Evolutionary conservation across 2,113 vertebrate species (phyloP).

Genomic region (Elgaria multicarinata): DNA sequence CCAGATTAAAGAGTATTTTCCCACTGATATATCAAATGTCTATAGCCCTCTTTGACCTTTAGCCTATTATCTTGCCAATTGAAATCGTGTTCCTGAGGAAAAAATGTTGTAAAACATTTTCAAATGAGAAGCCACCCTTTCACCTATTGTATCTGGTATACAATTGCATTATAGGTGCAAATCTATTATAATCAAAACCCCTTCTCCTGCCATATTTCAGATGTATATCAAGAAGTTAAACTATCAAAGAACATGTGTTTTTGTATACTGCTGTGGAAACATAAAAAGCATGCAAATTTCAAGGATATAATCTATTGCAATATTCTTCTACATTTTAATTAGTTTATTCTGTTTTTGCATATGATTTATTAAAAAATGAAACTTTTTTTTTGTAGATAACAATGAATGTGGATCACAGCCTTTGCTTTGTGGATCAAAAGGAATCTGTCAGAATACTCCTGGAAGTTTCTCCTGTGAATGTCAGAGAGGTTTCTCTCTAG

Average conservation of each 20-base stretch:
- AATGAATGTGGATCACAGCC: slow-evolving; percentile 85
- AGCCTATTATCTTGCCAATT: slow-evolving; percentile 19
- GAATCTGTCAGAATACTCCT: slow-evolving; percentile 86
- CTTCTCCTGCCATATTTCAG: not conserved
- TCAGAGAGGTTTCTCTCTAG: slow-evolving; percentile 84
- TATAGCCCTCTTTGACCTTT: slow-evolving; percentile 10
- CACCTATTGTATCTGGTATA: not conserved
- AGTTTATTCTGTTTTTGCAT: not conserved
- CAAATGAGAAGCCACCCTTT: slow-evolving; percentile 19
- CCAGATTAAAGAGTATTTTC: slow-evolving; percentile 32
- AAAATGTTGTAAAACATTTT: slow-evolving; percentile 3
- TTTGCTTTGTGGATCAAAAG: slow-evolving; percentile 81
- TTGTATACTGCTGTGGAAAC: not conserved
- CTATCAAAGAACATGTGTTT: not conserved
- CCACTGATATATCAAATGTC: slow-evolving; percentile 26
- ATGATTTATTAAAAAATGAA: not conserved
- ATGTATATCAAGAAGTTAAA: not conserved
- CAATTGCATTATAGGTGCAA: not conserved
- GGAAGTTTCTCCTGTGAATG: slow-evolving; percentile 89
- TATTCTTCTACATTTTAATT: not conserved
- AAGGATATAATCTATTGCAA: not conserved
- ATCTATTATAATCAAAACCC: not conserved
- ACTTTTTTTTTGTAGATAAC: slow-evolving; percentile 78
- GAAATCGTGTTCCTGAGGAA: slow-evolving; percentile 21
- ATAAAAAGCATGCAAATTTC: not conserved